A percentile compares a stretch with the other conserved stretches of the same genome.
Evolutionary conservation across 2,113 vertebrate species (phyloP).

Genomic region (Diglossa brunneiventris): DNA sequence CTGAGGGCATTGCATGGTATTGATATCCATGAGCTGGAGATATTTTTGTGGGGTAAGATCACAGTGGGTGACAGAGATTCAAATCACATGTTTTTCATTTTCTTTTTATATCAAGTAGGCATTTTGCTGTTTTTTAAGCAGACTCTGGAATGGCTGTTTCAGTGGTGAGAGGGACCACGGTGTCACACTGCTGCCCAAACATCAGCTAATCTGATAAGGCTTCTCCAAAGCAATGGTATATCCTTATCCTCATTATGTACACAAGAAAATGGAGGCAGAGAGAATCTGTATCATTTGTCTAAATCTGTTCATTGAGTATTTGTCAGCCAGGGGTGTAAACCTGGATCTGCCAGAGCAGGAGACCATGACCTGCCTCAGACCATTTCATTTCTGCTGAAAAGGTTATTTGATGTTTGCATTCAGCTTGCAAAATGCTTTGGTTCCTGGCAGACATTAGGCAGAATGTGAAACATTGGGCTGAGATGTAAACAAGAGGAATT

Average conservation of each 20-base stretch:
- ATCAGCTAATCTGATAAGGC: not conserved
- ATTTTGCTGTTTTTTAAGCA: not conserved
- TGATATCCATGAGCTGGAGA: not conserved
- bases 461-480: not conserved
- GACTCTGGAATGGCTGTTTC: not conserved
- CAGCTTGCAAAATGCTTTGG: slow-evolving; percentile 3
- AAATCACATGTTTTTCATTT: not conserved
- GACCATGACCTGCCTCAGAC: not conserved
- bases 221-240: not conserved
- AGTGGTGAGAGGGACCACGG: not conserved
- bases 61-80: not conserved
- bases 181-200: not conserved
- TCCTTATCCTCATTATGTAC: not conserved
- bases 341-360: not conserved
- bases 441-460: not conserved
- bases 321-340: not conserved
- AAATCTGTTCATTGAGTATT: not conserved
- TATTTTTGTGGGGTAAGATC: not conserved
- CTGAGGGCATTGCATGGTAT: too few species aligned
- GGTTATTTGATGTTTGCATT: not conserved
- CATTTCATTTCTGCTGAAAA: not conserved
- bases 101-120: not conserved
- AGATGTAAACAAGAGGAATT: not conserved
- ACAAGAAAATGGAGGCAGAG: not conserved
- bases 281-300: not conserved